phyloP scores from a whole-genome alignment of 2,888 invertebrate genomes.

The Catonia carolina region DNA sequence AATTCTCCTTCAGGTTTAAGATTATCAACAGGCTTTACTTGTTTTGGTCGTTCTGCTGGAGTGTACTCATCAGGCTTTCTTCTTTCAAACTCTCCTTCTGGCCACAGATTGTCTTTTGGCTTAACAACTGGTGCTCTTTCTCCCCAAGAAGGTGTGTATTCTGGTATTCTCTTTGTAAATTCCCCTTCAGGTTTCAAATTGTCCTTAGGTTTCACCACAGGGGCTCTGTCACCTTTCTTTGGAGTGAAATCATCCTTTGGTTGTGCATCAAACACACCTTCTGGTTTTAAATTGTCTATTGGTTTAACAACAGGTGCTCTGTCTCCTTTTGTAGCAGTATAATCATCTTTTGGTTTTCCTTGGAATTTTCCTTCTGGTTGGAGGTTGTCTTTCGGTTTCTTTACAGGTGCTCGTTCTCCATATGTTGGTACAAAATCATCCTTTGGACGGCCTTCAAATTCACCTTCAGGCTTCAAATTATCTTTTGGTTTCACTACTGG shows the following conservation, averaged over 20 bases:
- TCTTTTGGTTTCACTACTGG: conserved; percentile 48
- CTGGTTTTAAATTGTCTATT: conserved; percentile 39
- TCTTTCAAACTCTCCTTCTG: conserved; percentile 45
- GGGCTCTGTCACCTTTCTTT: conserved; percentile 34
- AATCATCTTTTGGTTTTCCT: conserved; percentile 42
- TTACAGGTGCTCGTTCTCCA: conserved; percentile 51
- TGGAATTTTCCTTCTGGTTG: conserved; percentile 43
- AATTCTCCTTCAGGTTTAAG: conserved; percentile 51
- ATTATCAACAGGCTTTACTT: conserved; percentile 46
- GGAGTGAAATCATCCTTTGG: conserved; percentile 38
- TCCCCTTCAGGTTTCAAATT: conserved; percentile 51
- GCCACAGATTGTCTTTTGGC: conserved; percentile 38
- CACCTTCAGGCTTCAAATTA: conserved; percentile 46
- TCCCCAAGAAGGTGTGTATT: conserved; percentile 32
- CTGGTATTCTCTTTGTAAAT: conserved; percentile 46
- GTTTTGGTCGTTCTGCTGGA: conserved; percentile 39
- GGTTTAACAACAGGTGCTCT: conserved; percentile 42
- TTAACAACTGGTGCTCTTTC: conserved; percentile 36
- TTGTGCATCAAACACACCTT: conserved; percentile 48
- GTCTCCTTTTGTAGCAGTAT: conserved; percentile 42
- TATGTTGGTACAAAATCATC: conserved; percentile 37
- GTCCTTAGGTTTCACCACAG: conserved; percentile 44
- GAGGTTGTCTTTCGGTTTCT: conserved; percentile 38
- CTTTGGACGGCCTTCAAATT: conserved; percentile 41
- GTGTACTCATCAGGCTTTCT: conserved; percentile 36